These are phyloP conservation scores for Polyodon spathula DNA, from an alignment of 2,113 vertebrate genomes.

Conservation along the genomic window DNA sequence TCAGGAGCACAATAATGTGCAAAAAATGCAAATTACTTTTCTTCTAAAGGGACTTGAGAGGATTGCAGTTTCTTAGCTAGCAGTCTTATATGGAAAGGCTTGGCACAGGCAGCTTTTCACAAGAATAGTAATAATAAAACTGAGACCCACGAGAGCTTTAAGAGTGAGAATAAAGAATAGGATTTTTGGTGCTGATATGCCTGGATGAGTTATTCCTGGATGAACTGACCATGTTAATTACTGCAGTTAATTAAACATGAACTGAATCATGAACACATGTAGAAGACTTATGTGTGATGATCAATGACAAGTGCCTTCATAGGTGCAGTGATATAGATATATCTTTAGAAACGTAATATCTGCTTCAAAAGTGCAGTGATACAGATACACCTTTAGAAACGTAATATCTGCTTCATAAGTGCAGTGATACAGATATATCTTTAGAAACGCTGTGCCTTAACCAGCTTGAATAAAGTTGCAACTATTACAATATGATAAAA, in stretches of 20 bases:
- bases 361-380: no score
- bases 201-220: background rate
- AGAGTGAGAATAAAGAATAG: background rate
- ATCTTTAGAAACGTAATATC: background rate
- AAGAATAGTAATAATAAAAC: background rate
- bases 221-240: background rate
- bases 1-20: background rate
- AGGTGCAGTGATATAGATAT: background rate
- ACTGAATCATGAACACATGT: background rate
- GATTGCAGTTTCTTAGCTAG: background rate
- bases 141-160: background rate
- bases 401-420: no score
- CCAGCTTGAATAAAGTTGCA: no score
- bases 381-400: no score
- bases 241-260: conserved; percentile 5
- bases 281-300: background rate
- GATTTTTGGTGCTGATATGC: background rate
- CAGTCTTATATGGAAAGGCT: background rate
- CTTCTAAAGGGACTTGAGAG: background rate
- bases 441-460: no score
- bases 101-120: background rate
- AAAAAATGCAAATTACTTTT: background rate
- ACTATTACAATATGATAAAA: no score
- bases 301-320: background rate
- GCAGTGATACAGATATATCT: no score